phyloP scores from a whole-genome alignment of 1,140 invertebrate species.

The Lepidostoma basale region DNA sequence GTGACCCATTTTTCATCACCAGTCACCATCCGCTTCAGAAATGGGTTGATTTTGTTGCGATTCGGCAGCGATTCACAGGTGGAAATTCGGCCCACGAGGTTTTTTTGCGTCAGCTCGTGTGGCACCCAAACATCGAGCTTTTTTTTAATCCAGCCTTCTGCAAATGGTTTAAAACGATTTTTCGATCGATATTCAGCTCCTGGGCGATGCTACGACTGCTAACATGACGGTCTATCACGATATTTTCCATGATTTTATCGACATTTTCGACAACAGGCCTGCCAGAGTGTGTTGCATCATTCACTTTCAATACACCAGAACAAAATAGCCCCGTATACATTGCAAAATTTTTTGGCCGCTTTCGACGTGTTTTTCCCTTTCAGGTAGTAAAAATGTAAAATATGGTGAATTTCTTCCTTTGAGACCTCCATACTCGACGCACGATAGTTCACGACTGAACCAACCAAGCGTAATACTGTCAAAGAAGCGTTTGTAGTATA shows the following conservation, averaged over 20 bases:
- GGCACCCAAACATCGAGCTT: conserved; percentile 1
- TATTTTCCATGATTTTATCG: conserved; percentile 14
- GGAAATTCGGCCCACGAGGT: neutral
- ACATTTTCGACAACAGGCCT: conserved; percentile 6
- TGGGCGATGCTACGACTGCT: neutral
- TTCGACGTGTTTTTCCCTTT: conserved; percentile 6
- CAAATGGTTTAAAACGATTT: conserved; percentile 5
- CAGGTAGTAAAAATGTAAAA: conserved; percentile 4
- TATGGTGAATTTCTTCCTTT: conserved; percentile 10
- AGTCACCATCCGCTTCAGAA: neutral
- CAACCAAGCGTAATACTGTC: conserved; percentile 41
- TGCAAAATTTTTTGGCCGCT: neutral
- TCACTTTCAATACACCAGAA: neutral
- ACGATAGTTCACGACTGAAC: conserved; percentile 29
- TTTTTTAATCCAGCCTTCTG: conserved; percentile 11
- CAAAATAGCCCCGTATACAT: neutral
- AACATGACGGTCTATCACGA: conserved; percentile 1
- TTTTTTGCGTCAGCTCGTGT: conserved; percentile 1
- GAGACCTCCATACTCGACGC: conserved; percentile 10
- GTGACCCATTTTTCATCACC: neutral
- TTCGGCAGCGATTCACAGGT: neutral
- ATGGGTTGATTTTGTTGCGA: neutral
- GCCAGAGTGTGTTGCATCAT: conserved; percentile 8
- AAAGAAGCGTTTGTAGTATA: conserved; percentile 1
- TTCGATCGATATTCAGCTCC: conserved; percentile 7